These are phyloP conservation scores for Apostichopus japonicus DNA, from an alignment of 35 echinoderm and acorn worm species.

Conservation along the genomic window DNA sequence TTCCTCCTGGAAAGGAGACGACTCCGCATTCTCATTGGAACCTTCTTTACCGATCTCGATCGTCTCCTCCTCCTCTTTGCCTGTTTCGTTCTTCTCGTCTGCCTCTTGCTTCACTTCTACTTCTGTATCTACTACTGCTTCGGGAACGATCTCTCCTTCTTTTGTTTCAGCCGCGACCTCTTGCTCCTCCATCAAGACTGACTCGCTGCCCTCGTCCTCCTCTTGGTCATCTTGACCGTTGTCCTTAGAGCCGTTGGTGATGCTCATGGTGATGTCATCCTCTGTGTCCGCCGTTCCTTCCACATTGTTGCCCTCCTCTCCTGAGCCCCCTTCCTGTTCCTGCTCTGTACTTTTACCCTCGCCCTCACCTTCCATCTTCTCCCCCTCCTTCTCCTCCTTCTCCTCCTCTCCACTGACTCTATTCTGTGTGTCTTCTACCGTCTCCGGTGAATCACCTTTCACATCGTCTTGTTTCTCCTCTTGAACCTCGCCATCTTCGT, in stretches of 20 bases:
- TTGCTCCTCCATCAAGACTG: background rate
- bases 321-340: background rate
- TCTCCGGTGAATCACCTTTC: background rate
- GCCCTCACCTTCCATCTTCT: background rate
- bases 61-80: background rate
- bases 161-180: background rate
- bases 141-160: background rate
- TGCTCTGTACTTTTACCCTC: background rate
- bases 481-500: background rate
- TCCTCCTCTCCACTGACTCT: background rate
- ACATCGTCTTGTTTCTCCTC: background rate
- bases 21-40: background rate
- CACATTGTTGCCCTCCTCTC: background rate
- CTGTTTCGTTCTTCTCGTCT: background rate
- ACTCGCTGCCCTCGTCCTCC: slow-evolving; percentile 4
- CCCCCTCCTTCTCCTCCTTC: background rate
- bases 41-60: background rate
- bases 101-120: background rate
- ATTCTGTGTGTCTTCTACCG: background rate
- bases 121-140: background rate
- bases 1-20: background rate
- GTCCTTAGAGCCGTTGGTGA: slow-evolving; percentile 33
- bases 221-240: slow-evolving; percentile 1
- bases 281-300: slow-evolving; percentile 14
- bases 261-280: slow-evolving; percentile 30